Evolutionary conservation across 1,140 invertebrate genomes (phyloP), one percentile per base, ranked within the genome.

Genomic region (Acromyrmex heyeri): DNA sequence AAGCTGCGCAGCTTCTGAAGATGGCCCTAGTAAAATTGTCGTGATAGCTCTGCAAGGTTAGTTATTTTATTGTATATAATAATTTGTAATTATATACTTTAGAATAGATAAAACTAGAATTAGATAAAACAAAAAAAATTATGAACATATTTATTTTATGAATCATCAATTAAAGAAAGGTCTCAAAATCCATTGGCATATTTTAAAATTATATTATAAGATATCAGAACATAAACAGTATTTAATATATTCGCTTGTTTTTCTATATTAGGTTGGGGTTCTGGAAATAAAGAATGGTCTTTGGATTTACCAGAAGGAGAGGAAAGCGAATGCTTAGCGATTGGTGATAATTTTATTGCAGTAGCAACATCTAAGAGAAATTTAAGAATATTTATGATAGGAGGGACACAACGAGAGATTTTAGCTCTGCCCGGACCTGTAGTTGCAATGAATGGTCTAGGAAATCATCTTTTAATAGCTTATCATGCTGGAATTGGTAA

Each of bases 231-330:
- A 30, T 34, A 7, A 24, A 27, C 1, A 61, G 6, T 53, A 64
- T 8, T 2, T n/a, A 10, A 73, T 73, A 75, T 64, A 77, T 16
- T 86, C 30, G 59, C 0, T 72, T 44, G 14, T 72, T 61, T 44
- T 4, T 27, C 10, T 27, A 34, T 72, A 82, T 85, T 18, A 94
- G 94, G 94, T 44, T 95, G 96, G 77, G 96, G 97, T 4, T 97
- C 98, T 85, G 97, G 97, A 72, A 97, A 97, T 91, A 99, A 99
- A 93, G 99, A 99, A 95, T 99, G 99, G 99, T 96, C 96, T 16
- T 93, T 97, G 8, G 96, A 97, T 48, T 94, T 99, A 93, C 97
- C 97, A 0, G 96, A 97, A 79, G 97, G 96, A 16, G 98, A 99
- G 95, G 97, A 98, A 91, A 97, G 97, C 0, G 87, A 96, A 79